Evolutionary conservation across 2,888 invertebrate species (phyloP).

Genomic region (Octodonta nipae): DNA sequence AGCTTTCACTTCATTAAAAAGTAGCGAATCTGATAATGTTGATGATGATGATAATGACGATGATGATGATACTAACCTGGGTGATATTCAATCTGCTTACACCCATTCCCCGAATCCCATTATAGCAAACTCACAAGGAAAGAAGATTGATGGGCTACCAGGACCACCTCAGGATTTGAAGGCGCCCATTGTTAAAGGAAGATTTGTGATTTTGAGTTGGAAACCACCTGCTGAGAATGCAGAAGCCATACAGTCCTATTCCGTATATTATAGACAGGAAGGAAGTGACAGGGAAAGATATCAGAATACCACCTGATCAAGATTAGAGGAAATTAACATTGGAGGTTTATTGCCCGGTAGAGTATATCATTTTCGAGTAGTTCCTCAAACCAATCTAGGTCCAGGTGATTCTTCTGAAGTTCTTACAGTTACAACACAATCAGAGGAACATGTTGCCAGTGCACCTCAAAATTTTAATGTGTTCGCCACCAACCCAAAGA

Average conservation of each 20-base stretch:
- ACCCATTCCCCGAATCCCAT: slow-evolving; percentile 27
- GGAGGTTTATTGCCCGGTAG: slow-evolving; percentile 73
- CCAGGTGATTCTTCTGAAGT: slow-evolving; percentile 58
- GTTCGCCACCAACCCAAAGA: slow-evolving; percentile 56
- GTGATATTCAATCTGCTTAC: slow-evolving; percentile 32
- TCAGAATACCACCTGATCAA: slow-evolving; percentile 58
- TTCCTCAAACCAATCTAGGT: slow-evolving; percentile 63
- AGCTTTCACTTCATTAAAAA: slow-evolving; percentile 30
- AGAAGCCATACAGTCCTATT: slow-evolving; percentile 63
- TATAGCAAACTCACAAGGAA: slow-evolving; percentile 20
- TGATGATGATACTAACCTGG: no score
- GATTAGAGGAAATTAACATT: slow-evolving; percentile 71
- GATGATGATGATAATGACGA: no score
- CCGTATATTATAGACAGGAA: slow-evolving; percentile 76
- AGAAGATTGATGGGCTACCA: slow-evolving; percentile 18
- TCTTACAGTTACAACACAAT: slow-evolving; percentile 61
- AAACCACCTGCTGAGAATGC: slow-evolving; percentile 58
- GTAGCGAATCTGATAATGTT: slow-evolving; percentile 26
- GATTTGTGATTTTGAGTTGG: slow-evolving; percentile 87
- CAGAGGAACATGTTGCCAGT: slow-evolving; percentile 73
- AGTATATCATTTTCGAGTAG: slow-evolving; percentile 73
- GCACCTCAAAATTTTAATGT: slow-evolving; percentile 59
- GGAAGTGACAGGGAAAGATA: slow-evolving; percentile 81
- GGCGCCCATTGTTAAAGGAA: slow-evolving; percentile 69
- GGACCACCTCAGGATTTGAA: slow-evolving; percentile 62